These are phyloP conservation scores for Idaea dimidiata DNA, from an alignment of 2,888 invertebrate genomes.

Conservation along the genomic window DNA sequence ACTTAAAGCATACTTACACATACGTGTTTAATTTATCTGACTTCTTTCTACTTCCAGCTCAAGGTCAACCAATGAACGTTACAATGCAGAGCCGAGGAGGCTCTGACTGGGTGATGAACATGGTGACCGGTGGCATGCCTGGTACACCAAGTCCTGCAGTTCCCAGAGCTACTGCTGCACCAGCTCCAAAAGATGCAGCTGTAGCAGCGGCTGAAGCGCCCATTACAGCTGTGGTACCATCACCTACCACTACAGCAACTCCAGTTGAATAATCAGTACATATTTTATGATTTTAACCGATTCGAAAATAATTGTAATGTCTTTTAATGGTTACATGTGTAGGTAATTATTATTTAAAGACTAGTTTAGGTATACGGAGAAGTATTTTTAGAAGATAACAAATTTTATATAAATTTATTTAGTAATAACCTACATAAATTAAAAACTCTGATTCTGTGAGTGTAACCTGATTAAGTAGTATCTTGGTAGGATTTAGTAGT, in stretches of 20 bases:
- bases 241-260: constrained; percentile 20
- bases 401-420: too few species aligned
- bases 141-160: constrained; percentile 12
- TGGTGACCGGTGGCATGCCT: not conserved
- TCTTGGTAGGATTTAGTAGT: too few species aligned
- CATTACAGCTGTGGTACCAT: constrained; percentile 22
- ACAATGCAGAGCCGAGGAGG: constrained; percentile 3
- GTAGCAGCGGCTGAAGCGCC: constrained; percentile 23
- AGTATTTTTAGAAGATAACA: too few species aligned
- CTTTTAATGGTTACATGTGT: constrained; percentile 3
- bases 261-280: constrained; percentile 20
- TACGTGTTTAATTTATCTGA: not conserved
- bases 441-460: too few species aligned
- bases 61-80: not conserved
- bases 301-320: constrained; percentile 13
- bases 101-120: not conserved
- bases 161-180: constrained; percentile 25
- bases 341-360: not conserved
- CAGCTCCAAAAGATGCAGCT: constrained; percentile 30
- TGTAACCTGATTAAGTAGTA: too few species aligned
- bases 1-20: too few species aligned
- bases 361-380: not conserved
- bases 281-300: not conserved
- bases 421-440: too few species aligned
- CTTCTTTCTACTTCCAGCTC: not conserved